These are phyloP conservation scores for Anguilla marmorata DNA, from an alignment of 2,797 vertebrate genomes.

Conservation along the genomic window DNA sequence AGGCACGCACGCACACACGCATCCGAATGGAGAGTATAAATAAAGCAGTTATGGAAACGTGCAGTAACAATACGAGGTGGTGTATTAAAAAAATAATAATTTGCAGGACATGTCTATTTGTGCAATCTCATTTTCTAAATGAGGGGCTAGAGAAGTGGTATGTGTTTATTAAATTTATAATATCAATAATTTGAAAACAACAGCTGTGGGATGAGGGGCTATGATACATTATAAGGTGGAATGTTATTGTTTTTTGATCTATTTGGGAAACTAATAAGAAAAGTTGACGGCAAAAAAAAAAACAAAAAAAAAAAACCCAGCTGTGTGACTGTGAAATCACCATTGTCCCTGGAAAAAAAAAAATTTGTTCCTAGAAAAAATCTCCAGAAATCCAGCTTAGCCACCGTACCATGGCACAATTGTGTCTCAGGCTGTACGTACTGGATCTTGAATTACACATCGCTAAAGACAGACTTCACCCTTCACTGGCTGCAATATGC, in stretches of 20 bases:
- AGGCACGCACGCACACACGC: too few species aligned
- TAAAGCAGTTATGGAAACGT: background rate
- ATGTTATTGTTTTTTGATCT: background rate
- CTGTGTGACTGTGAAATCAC: background rate
- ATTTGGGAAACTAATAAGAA: background rate
- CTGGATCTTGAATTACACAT: background rate
- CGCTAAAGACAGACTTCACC: background rate
- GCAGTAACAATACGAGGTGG: background rate
- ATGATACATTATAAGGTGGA: too few species aligned
- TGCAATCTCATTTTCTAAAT: background rate
- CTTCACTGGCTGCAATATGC: background rate
- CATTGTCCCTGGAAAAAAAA: background rate
- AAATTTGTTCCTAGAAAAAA: background rate
- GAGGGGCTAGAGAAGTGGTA: background rate
- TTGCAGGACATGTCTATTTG: background rate
- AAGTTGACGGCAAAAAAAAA: background rate
- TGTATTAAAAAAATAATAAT: background rate
- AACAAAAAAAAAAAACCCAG: background rate
- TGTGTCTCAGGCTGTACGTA: background rate
- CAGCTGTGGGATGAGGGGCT: too few species aligned
- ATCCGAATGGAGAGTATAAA: background rate
- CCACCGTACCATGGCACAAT: background rate
- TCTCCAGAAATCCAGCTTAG: background rate
- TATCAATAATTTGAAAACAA: background rate
- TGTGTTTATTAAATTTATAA: background rate